A percentile compares a stretch with the other conserved stretches of the same genome.
Conservation (phyloP, 2,888 invertebrate genomes). For the Brenthis ino region DNA sequence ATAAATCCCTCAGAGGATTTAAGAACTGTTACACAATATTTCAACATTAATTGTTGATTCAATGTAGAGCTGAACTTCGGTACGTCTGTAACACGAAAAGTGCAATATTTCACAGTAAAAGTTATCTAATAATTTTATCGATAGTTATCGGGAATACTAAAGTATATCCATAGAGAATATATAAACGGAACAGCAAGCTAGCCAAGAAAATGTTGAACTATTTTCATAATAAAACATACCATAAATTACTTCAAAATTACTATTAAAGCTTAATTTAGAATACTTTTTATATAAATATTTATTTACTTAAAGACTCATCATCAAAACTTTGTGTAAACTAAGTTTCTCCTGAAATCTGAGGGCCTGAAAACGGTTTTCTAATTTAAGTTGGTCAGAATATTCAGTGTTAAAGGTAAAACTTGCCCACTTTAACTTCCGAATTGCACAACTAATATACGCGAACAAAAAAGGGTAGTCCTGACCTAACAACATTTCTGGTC, state of each 20-base stretch:
- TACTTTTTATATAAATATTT: not conserved
- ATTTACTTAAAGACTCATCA: slow-evolving; percentile 8
- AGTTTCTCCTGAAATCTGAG: slow-evolving; percentile 46
- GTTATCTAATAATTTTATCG: slow-evolving; percentile 21
- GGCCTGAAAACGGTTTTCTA: slow-evolving; percentile 48
- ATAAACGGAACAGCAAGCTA: slow-evolving; percentile 8
- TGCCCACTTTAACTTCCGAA: slow-evolving; percentile 34
- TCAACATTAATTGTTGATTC: slow-evolving; percentile 16
- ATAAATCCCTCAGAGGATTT: not conserved
- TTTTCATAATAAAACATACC: not conserved
- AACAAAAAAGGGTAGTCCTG: slow-evolving; percentile 32
- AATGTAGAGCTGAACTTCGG: not conserved
- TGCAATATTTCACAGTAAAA: slow-evolving; percentile 19
- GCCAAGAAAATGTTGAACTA: slow-evolving; percentile 10
- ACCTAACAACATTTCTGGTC: slow-evolving; percentile 25
- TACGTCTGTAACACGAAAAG: slow-evolving; percentile 11
- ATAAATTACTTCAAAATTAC: not conserved
- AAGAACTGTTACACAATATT: slow-evolving; percentile 1
- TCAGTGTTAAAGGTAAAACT: slow-evolving; percentile 50
- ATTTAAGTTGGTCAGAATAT: slow-evolving; percentile 59
- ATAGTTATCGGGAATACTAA: slow-evolving; percentile 18
- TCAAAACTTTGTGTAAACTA: slow-evolving; percentile 26
- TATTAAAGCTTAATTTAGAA: not conserved
- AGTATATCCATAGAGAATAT: slow-evolving; percentile 15
- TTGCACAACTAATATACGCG: slow-evolving; percentile 33